phyloP scores from a whole-genome alignment of 2,113 vertebrate genomes.

The Octodon degus region DNA sequence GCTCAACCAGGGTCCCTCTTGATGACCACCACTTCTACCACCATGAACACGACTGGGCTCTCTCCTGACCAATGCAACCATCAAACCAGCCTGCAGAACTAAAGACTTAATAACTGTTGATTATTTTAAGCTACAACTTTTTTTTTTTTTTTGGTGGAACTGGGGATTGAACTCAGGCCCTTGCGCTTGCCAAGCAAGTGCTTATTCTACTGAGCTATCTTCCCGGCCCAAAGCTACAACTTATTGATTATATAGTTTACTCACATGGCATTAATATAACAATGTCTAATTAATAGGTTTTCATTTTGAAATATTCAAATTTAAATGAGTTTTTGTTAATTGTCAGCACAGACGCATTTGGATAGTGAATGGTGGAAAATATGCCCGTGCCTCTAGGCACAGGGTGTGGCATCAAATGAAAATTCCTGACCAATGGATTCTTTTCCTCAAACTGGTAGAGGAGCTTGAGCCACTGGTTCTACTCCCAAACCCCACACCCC shows the following conservation, averaged over 20 bases:
- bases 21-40: neutral
- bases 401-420: neutral
- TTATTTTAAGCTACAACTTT: neutral
- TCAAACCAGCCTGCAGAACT: neutral
- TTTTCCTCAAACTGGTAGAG: constrained; percentile 19
- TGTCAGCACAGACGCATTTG: neutral
- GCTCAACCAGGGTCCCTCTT: neutral
- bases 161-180: no score
- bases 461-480: neutral
- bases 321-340: neutral
- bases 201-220: no score
- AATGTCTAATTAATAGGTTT: neutral
- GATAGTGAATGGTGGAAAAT: neutral
- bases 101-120: neutral
- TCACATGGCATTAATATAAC: neutral
- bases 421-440: neutral
- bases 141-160: no score
- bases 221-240: neutral
- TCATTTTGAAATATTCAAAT: constrained; percentile 21
- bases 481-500: neutral
- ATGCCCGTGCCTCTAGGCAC: neutral
- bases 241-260: neutral
- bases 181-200: no score
- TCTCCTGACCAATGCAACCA: neutral
- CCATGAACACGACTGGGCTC: neutral